These are phyloP conservation scores for Piprites chloris DNA, from an alignment of 2,113 vertebrate genomes.

Conservation along the genomic window DNA sequence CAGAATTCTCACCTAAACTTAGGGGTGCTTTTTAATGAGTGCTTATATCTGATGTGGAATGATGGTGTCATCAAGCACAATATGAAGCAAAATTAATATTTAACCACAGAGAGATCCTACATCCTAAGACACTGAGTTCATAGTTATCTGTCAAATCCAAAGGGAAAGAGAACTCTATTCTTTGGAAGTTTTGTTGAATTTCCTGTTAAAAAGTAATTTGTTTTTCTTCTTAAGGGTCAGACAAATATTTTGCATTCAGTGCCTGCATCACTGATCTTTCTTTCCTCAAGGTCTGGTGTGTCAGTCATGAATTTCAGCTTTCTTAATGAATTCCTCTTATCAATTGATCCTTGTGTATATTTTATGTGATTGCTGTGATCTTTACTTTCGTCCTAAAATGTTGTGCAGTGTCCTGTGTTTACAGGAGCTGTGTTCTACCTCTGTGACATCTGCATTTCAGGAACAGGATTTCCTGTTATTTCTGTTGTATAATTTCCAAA, in stretches of 20 bases:
- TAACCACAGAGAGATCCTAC: background rate
- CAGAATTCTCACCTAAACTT: background rate
- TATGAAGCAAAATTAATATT: background rate
- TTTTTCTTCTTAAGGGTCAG: background rate
- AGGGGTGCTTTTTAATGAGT: background rate
- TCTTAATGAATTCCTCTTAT: background rate
- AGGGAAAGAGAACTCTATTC: background rate
- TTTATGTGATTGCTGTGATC: background rate
- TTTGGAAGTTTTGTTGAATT: background rate
- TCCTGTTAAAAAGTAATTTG: background rate
- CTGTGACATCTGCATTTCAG: background rate
- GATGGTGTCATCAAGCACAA: background rate
- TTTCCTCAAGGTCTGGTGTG: background rate
- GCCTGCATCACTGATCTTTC: background rate
- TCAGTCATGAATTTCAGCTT: background rate
- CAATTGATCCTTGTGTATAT: background rate
- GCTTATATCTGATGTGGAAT: background rate
- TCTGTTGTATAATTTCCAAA: background rate
- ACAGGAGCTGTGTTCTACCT: background rate
- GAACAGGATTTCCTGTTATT: background rate
- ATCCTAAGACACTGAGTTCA: background rate
- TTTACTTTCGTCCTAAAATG: background rate
- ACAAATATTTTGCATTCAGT: background rate
- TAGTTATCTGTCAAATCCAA: background rate
- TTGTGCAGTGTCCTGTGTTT: background rate